Base-by-base conservation (phyloP, 2,888 invertebrate genomes). In the Amblyjoppa proteus region DNA sequence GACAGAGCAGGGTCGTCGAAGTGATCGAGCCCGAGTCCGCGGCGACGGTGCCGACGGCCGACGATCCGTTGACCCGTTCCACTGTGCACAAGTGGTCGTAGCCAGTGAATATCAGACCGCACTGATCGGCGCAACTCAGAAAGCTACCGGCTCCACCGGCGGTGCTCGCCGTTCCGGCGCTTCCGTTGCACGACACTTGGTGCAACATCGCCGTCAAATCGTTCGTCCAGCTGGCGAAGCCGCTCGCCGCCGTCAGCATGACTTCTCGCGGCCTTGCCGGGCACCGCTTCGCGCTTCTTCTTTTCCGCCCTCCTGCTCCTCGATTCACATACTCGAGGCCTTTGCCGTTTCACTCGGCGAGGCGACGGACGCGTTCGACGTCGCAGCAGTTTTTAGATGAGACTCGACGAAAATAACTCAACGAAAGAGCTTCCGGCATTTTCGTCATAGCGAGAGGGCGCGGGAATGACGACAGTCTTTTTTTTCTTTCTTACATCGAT, bases 21-120 rank as follows among this genome's bases (percentile, higher is more conserved):
- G 89, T 81, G n/a, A 86, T 45, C 16, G 87, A 66, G 53, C 83
- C 84, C 58, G 79, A 78, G 13, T 71, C 61, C 0, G 70, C 38
- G 7, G 41, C 80, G 73, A 75, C 76, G 13, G 74, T 51, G 1
- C 69, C 53, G 53, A 81, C 70, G 74, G 73, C 76, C 0, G 38
- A 70, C 38, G 84, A 77, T 56, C 56, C 49, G 51, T 83, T 87
- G 38, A 74, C 53, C 16, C 75, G 81, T 41, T 83, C 85, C 31
- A 85, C 80, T 3, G 88, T 88, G 84, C 92, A 92, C 11, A 92
- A 80, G 56, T 91, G 91, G 86, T 92, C 91, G 86, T 91, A 91
- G 13, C 84, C 90, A 4, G 61, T 86, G 13, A 88, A 82, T 5
- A 68, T 70, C 16, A 87, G 6, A 49, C 80, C 88, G 79, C 91